A percentile compares a stretch with the other conserved stretches of the same genome.
Evolutionary conservation across 1,140 invertebrate species (phyloP).

Genomic region (Heterodera carotae): DNA sequence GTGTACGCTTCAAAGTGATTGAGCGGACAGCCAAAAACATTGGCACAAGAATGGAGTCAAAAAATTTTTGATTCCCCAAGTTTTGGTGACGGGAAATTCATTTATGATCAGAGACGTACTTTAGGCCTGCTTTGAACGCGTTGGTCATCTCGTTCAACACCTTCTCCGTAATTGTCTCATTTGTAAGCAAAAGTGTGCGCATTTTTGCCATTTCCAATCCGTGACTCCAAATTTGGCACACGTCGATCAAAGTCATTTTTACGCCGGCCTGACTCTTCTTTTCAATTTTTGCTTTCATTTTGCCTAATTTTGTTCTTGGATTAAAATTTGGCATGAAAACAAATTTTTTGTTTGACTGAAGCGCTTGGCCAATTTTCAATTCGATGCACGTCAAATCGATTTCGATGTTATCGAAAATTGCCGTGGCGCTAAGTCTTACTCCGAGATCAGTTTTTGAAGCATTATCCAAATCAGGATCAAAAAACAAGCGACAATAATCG

Average conservation of each 20-base stretch:
- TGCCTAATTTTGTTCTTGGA: neutral
- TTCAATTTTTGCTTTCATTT: neutral
- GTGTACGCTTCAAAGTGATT: no score
- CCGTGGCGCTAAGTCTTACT: neutral
- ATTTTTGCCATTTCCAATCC: neutral
- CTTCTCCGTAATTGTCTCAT: neutral
- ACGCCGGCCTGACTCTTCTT: neutral
- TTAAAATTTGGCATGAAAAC: neutral
- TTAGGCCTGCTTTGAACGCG: no score
- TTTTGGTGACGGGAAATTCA: no score
- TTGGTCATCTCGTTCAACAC: neutral
- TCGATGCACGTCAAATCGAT: neutral
- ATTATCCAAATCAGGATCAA: neutral
- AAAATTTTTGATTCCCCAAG: no score
- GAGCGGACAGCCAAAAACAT: no score
- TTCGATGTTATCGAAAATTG: neutral
- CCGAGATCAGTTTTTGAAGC: neutral
- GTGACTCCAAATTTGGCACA: neutral
- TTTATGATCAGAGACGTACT: no score
- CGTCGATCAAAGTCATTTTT: neutral
- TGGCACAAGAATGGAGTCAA: no score
- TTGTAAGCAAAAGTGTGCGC: neutral
- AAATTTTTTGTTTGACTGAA: neutral
- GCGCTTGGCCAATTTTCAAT: neutral
- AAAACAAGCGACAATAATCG: neutral